phyloP scores from a whole-genome alignment of 2,888 invertebrate species.

The Muscina levida region DNA sequence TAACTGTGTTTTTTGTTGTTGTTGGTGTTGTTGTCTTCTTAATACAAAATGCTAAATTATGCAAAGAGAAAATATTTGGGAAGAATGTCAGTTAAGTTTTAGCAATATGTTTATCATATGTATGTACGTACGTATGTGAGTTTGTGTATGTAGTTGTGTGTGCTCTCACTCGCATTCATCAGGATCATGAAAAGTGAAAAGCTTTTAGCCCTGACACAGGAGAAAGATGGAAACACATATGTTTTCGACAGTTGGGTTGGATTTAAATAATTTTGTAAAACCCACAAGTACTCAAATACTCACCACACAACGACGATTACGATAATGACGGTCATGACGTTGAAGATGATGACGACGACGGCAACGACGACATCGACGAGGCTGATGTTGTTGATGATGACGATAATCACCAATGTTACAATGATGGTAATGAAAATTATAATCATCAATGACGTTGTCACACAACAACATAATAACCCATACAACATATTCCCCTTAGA shows the following conservation, averaged over 20 bases:
- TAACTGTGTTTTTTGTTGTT: neutral
- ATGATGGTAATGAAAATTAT: slow-evolving; percentile 57
- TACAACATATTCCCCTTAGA: slow-evolving; percentile 9
- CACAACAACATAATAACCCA: slow-evolving; percentile 37
- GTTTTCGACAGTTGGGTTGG: slow-evolving; percentile 34
- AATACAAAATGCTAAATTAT: slow-evolving; percentile 17
- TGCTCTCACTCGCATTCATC: too few relatives aligned
- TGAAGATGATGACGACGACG: slow-evolving; percentile 10
- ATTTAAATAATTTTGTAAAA: slow-evolving; percentile 55
- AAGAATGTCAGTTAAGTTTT: slow-evolving; percentile 12
- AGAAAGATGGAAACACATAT: neutral
- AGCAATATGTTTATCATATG: too few relatives aligned
- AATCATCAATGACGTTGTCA: slow-evolving; percentile 59
- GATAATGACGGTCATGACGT: neutral
- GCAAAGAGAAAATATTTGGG: slow-evolving; percentile 9
- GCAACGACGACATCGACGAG: neutral
- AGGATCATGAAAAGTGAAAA: neutral
- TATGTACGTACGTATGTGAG: neutral
- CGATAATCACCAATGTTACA: neutral
- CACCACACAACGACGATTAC: slow-evolving; percentile 22
- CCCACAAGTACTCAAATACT: slow-evolving; percentile 41
- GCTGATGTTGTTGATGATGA: slow-evolving; percentile 2
- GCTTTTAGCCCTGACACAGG: neutral
- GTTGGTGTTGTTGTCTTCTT: too few relatives aligned
- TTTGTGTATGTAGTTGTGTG: neutral